phyloP scores from a whole-genome alignment of 2,888 invertebrate species.

The Lasioglossum calceatum region DNA sequence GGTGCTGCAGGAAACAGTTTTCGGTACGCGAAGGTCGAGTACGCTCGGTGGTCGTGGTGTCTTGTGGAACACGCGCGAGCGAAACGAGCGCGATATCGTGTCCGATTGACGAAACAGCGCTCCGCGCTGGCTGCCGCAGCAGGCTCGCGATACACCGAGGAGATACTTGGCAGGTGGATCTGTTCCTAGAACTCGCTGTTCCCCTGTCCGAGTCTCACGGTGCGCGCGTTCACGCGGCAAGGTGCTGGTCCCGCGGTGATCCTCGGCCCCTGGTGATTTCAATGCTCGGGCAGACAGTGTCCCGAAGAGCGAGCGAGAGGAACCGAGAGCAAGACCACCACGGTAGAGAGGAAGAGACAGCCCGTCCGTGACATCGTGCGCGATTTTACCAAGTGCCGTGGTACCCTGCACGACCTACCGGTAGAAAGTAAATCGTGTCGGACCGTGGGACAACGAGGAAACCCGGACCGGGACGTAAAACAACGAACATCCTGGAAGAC shows the following conservation, averaged over 20 bases:
- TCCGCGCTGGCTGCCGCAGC: background rate
- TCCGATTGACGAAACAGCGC: background rate
- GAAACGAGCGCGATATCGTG: slow-evolving; percentile 1
- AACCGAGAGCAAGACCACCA: background rate
- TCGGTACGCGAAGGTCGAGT: slow-evolving; percentile 17
- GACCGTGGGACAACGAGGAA: slow-evolving; percentile 12
- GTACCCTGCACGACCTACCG: background rate
- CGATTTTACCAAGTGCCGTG: slow-evolving; percentile 51
- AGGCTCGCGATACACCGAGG: background rate
- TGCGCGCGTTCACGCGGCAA: slow-evolving; percentile 37
- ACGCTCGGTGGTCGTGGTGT: slow-evolving; percentile 1
- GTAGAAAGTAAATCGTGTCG: slow-evolving; percentile 37
- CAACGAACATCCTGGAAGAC: slow-evolving; percentile 11
- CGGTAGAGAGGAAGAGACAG: background rate
- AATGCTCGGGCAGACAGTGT: slow-evolving; percentile 58
- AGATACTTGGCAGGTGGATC: slow-evolving; percentile 49
- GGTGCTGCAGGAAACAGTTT: slow-evolving; percentile 54
- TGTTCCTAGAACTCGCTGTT: slow-evolving; percentile 21
- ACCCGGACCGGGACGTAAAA: background rate
- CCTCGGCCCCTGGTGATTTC: slow-evolving; percentile 64
- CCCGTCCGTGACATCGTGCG: slow-evolving; percentile 45
- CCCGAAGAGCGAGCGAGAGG: slow-evolving; percentile 16
- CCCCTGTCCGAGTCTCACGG: background rate
- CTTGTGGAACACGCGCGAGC: background rate
- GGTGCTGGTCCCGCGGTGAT: slow-evolving; percentile 24